Conservation (phyloP, 2,888 invertebrate genomes). For the Phengaris alcon region DNA sequence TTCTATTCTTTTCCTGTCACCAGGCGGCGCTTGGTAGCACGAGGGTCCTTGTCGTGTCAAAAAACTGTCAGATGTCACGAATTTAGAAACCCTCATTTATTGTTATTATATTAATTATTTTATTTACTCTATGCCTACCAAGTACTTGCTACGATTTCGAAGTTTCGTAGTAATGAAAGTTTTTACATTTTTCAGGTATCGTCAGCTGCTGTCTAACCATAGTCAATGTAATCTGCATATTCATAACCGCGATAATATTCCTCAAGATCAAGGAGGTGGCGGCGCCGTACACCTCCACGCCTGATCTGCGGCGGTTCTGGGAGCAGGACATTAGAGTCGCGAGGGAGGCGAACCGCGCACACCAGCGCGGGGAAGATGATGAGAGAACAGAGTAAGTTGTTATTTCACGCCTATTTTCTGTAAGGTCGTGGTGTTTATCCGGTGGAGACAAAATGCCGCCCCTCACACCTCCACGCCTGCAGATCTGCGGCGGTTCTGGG, state of each 20-base stretch:
- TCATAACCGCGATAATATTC: conserved; percentile 88
- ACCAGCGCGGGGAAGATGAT: conserved; percentile 79
- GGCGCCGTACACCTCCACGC: conserved; percentile 87
- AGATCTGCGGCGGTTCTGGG: conserved; percentile 86
- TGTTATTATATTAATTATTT: no score
- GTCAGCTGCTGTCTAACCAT: conserved; percentile 89
- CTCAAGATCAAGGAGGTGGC: conserved; percentile 92
- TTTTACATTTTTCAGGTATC: conserved; percentile 67
- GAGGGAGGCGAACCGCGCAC: conserved; percentile 82
- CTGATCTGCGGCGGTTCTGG: conserved; percentile 87
- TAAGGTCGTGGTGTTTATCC: no score
- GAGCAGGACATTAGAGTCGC: conserved; percentile 88
- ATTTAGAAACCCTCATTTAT: no score
- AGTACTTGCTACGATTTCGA: no score
- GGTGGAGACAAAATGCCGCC: no score
- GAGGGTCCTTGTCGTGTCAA: no score
- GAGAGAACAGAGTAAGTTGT: conserved; percentile 65
- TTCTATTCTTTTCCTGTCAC: no score
- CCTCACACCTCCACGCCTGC: conserved; percentile 81
- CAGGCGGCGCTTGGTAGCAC: no score
- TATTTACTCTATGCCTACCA: no score
- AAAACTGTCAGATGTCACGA: no score
- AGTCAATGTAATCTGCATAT: conserved; percentile 90
- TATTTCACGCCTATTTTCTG: background rate
- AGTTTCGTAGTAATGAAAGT: no score